These are phyloP conservation scores for Mobula birostris DNA, from an alignment of 2,113 vertebrate genomes.

Conservation along the genomic window DNA sequence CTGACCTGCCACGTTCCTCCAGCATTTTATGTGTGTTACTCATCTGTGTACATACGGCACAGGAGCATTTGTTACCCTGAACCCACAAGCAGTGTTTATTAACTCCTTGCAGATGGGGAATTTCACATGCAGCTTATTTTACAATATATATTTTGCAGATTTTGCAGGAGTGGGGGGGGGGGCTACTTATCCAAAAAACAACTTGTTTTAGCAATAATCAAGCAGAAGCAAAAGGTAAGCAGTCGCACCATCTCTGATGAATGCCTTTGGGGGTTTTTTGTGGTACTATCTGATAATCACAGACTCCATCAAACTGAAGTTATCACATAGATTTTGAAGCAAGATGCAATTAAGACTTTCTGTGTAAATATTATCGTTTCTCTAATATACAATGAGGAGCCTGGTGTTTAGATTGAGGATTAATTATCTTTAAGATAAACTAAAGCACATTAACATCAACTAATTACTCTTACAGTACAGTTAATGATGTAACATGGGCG, in stretches of 20 bases:
- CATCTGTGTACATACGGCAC: neutral
- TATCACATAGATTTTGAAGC: neutral
- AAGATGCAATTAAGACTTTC: neutral
- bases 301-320: neutral
- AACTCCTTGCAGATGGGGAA: neutral
- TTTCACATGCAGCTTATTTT: neutral
- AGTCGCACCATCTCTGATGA: neutral
- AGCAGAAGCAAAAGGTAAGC: neutral
- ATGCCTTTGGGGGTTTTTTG: neutral
- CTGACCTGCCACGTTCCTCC: too few species aligned
- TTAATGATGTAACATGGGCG: neutral
- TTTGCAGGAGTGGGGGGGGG: neutral
- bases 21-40: neutral
- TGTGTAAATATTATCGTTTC: conserved; percentile 29
- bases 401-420: neutral
- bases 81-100: neutral
- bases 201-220: neutral
- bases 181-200: neutral
- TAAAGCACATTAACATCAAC: neutral
- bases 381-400: neutral
- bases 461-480: neutral
- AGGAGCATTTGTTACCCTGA: neutral
- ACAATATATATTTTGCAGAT: neutral
- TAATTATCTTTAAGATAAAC: neutral
- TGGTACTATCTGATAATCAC: neutral